These are phyloP conservation scores for Chaenodraco wilsoni DNA, from an alignment of 2,797 vertebrate genomes.

Conservation along the genomic window DNA sequence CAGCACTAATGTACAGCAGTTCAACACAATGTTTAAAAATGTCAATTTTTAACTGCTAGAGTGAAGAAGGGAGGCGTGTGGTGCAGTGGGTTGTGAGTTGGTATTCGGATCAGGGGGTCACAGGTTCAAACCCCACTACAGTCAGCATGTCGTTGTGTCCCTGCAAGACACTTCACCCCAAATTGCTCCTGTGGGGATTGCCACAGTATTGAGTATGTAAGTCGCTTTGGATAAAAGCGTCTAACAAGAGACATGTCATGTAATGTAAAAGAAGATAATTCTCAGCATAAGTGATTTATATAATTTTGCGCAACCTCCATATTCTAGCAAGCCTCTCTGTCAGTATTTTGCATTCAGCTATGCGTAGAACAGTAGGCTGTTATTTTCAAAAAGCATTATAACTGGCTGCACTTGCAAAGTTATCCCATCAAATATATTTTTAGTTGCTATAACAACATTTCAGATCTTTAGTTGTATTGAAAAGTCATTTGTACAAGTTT, in stretches of 20 bases:
- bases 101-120: too few species aligned
- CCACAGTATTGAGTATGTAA: too few species aligned
- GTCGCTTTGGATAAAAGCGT: too few species aligned
- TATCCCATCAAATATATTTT: neutral
- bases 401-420: slow-evolving; percentile 5
- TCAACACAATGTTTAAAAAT: neutral
- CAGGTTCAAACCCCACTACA: too few species aligned
- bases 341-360: neutral
- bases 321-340: neutral
- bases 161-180: too few species aligned
- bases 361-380: neutral
- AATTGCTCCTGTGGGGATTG: too few species aligned
- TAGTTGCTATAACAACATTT: neutral
- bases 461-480: neutral
- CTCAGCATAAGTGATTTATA: slow-evolving; percentile 17
- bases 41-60: neutral
- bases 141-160: too few species aligned
- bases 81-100: too few species aligned
- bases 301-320: neutral
- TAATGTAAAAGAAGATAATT: neutral
- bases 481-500: slow-evolving; percentile 13
- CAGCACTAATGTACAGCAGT: neutral
- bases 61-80: neutral
- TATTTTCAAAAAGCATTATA: neutral
- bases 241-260: too few species aligned